phyloP scores from a whole-genome alignment of 1,140 invertebrate species.

The Lepidotrigona ventralis region DNA sequence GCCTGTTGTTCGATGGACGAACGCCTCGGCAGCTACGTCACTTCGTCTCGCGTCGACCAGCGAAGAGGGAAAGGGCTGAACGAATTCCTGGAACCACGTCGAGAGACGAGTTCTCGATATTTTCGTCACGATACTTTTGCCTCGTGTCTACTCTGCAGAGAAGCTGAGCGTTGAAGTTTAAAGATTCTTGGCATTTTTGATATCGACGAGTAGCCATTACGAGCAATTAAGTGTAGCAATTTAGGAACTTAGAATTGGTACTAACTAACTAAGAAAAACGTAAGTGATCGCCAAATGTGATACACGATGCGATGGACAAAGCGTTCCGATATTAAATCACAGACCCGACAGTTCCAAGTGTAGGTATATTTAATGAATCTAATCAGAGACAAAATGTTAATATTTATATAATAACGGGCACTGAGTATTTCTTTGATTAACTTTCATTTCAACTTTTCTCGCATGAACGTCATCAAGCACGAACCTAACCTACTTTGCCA shows the following conservation, averaged over 20 bases:
- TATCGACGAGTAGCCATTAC: background rate
- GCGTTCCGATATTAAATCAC: background rate
- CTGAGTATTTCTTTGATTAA: no score
- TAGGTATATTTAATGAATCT: no score
- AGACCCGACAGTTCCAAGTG: background rate
- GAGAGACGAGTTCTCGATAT: background rate
- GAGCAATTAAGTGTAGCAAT: background rate
- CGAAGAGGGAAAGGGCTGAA: background rate
- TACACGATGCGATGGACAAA: background rate
- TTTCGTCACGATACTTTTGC: background rate
- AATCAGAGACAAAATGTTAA: no score
- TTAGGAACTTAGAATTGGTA: no score
- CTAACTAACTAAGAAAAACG: background rate
- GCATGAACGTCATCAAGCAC: background rate
- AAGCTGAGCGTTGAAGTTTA: background rate
- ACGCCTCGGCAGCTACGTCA: background rate
- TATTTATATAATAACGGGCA: no score
- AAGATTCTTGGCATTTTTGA: background rate
- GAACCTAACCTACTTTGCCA: background rate
- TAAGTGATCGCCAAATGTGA: background rate
- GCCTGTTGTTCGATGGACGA: conserved; percentile 18
- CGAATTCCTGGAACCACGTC: background rate
- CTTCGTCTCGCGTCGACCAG: background rate
- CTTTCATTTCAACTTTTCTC: background rate
- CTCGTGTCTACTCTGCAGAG: background rate